These are phyloP conservation scores for Baccha elongata DNA, from an alignment of 2,888 invertebrate genomes.

Conservation along the genomic window DNA sequence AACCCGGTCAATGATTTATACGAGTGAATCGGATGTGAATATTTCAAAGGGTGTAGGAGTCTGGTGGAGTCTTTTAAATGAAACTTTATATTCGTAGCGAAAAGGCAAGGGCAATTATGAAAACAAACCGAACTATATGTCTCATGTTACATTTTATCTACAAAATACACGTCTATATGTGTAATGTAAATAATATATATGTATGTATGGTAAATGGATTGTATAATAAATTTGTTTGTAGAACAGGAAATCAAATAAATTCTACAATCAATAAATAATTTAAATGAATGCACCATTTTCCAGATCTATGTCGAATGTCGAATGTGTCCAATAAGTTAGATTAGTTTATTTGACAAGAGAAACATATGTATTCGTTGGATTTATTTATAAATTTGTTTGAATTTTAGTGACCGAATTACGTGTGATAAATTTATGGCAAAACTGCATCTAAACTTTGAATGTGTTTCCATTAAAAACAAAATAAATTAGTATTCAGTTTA, in stretches of 20 bases:
- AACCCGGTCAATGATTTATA: slow-evolving; percentile 56
- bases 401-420: slow-evolving; percentile 4
- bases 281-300: background rate
- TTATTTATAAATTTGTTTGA: background rate
- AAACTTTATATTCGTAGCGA: slow-evolving; percentile 46
- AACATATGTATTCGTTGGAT: background rate
- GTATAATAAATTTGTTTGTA: background rate
- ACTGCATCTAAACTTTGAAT: background rate
- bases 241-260: too few species aligned
- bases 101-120: background rate
- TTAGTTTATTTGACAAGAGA: background rate
- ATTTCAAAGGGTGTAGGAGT: slow-evolving; percentile 5
- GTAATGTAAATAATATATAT: too few species aligned
- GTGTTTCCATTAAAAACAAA: too few species aligned
- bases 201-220: background rate
- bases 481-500: too few species aligned
- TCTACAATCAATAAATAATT: slow-evolving; percentile 14
- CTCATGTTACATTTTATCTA: slow-evolving; percentile 35
- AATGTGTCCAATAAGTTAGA: background rate
- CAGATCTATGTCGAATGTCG: background rate
- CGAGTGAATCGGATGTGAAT: slow-evolving; percentile 13
- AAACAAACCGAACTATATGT: slow-evolving; percentile 21
- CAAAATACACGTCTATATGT: too few species aligned
- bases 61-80: slow-evolving; percentile 41
- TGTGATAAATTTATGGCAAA: background rate